Percentiles rank a stretch among this genome's conserved stretches.
Conservation (phyloP, 2,113 vertebrate species). For the Ciconia boyciana region DNA sequence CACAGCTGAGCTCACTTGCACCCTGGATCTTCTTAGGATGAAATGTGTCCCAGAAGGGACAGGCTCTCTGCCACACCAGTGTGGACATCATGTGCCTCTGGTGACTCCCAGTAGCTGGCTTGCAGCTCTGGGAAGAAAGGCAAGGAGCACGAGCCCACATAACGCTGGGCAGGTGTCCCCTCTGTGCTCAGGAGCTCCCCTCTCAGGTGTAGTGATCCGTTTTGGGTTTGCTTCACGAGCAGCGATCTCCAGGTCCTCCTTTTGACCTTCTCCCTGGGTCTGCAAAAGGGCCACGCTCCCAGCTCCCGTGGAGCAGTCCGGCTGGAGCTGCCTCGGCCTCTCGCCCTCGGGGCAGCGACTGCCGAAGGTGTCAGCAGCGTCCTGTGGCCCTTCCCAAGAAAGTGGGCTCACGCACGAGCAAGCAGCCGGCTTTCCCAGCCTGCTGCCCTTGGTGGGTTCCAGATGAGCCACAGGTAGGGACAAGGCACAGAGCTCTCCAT, state of each 20-base stretch:
- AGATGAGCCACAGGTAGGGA: not conserved
- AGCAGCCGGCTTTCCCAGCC: not conserved
- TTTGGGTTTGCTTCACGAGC: accelerated
- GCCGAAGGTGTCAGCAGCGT: not conserved
- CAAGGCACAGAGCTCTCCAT: not conserved
- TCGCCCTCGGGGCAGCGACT: accelerated
- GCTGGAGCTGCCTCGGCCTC: not conserved
- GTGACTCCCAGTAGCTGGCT: not conserved
- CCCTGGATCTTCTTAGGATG: not conserved
- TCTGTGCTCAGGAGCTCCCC: not conserved
- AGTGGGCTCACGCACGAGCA: not conserved
- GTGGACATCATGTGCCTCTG: accelerated
- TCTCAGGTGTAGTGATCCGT: accelerated
- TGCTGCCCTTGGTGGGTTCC: not conserved
- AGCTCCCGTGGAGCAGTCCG: accelerated
- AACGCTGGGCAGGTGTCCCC: not conserved
- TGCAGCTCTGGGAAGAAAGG: not conserved
- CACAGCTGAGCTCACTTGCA: not conserved
- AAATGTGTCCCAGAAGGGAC: not conserved
- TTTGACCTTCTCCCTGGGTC: not conserved
- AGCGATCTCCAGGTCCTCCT: not conserved
- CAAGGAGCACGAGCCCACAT: not conserved
- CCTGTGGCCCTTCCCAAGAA: not conserved
- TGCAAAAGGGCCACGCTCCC: not conserved
- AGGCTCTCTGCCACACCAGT: not conserved